Evolutionary conservation across 2,888 invertebrate genomes (phyloP), one percentile per base, ranked within the genome.

Genomic region (Tortricodes alternella): DNA sequence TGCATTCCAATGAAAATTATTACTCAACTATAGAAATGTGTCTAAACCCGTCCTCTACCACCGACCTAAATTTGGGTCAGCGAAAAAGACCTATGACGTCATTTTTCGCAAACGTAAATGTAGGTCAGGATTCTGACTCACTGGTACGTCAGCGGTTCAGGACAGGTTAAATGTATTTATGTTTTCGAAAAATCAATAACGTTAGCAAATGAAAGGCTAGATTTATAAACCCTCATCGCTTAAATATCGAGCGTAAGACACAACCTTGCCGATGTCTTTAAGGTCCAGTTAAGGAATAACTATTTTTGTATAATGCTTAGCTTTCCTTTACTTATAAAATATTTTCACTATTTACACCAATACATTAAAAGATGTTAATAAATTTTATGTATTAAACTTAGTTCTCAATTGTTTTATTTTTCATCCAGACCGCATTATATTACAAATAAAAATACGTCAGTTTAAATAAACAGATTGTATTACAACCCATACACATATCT

Each of bases 301-400:
- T 90, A 90, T 90, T 90, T 89, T 90, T 89, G 76, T 90, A 89
- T 88, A 79, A 88, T 81, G 90, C 90, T 89, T 89, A 89, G 90
- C 90, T 89, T 89, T 85, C 84, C 80, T 81, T 78, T 82, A 83
- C 78, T 81, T 84, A 80, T 79, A 74, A 81, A 81, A 82, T 80
- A 81, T 83, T 84, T 83, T 73, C 79, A 85, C 85, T 90, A 89
- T 89, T 89, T 90, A 89, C 89, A 89, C 76, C 66, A 66, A 70
- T 76, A 76, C 77, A 71, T 79, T 70, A 35, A 82, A 76, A 73
- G 78, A 75, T 83, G 80, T 84, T 78, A 89, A 88, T 87, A 88
- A 89, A 86, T 72, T 80, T 81, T 83, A 86, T 87, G 82, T 87
- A 88, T 77, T 81, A 71, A 79, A 65, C 44, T 37, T 71, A 67